Evolutionary conservation across 2,797 vertebrate species (phyloP).

Genomic region (Alectoris magna): DNA sequence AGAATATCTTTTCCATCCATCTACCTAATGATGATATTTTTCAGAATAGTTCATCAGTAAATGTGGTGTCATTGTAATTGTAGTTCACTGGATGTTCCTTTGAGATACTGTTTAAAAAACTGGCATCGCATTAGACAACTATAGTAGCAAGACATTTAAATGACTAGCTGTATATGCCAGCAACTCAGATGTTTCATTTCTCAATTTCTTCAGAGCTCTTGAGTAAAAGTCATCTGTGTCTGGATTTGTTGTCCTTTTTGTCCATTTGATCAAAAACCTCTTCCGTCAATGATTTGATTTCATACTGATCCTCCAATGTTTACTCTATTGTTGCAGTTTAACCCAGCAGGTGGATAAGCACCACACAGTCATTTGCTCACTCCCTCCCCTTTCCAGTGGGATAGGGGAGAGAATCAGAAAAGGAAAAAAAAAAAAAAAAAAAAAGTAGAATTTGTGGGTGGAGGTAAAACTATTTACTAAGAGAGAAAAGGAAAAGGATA

Average conservation of each 20-base stretch:
- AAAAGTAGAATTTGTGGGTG: too few relatives aligned
- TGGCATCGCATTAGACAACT: neutral
- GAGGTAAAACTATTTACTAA: too few relatives aligned
- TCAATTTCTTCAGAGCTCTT: neutral
- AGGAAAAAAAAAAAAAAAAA: too few relatives aligned
- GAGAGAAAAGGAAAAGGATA: too few relatives aligned
- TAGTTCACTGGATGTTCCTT: neutral
- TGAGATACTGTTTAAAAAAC: neutral
- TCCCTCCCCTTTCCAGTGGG: too few relatives aligned
- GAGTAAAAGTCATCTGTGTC: neutral
- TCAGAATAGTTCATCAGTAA: neutral
- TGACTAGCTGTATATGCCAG: neutral
- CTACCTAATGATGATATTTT: neutral
- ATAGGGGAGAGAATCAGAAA: too few relatives aligned
- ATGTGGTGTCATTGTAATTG: neutral
- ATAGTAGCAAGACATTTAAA: neutral
- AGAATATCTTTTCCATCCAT: neutral
- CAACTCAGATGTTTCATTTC: neutral
- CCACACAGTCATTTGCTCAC: too few relatives aligned
- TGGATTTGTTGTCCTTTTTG: neutral
- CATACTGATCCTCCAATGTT: neutral
- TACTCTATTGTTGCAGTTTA: neutral
- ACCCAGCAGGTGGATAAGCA: too few relatives aligned
- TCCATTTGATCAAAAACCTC: neutral
- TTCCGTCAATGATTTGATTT: neutral